A percentile compares a stretch with the other conserved stretches of the same genome.
phyloP scores from a whole-genome alignment of 2,113 vertebrate genomes.

The Zosterops borbonicus region DNA sequence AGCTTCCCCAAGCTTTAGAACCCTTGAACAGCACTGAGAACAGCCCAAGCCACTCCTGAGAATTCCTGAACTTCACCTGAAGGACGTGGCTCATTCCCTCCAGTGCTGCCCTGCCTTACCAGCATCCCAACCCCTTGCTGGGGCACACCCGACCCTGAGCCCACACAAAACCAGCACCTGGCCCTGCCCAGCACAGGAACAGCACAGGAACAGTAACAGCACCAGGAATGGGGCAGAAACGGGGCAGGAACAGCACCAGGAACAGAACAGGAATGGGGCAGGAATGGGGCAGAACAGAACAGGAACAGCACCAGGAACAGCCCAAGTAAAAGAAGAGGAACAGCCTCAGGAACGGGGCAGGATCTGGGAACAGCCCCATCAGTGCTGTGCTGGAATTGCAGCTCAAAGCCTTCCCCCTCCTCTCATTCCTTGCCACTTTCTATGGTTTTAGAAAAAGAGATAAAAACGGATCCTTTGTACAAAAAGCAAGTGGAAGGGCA shows the following conservation, averaged over 20 bases:
- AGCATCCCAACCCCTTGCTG: not conserved
- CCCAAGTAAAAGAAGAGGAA: no score
- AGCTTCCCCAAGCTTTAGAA: not conserved
- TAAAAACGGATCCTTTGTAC: not conserved
- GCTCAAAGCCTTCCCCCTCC: not conserved
- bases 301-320: not conserved
- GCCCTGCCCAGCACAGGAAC: not conserved
- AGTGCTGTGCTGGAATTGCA: not conserved
- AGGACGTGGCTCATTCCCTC: not conserved
- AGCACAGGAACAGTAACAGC: no score
- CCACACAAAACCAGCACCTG: not conserved
- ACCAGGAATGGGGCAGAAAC: no score
- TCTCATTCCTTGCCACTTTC: fast-evolving
- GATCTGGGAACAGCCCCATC: not conserved
- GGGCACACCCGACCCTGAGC: not conserved
- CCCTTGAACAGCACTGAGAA: not conserved
- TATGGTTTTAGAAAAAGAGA: not conserved
- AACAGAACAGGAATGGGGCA: no score
- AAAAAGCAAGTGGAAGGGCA: not conserved
- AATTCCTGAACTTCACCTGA: not conserved
- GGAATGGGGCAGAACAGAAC: no score
- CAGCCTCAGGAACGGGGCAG: not conserved
- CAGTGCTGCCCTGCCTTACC: not conserved
- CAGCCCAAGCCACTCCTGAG: not conserved
- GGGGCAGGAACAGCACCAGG: no score